Evolutionary conservation across 2,888 invertebrate species (phyloP).

Genomic region (Drosophila falleni): DNA sequence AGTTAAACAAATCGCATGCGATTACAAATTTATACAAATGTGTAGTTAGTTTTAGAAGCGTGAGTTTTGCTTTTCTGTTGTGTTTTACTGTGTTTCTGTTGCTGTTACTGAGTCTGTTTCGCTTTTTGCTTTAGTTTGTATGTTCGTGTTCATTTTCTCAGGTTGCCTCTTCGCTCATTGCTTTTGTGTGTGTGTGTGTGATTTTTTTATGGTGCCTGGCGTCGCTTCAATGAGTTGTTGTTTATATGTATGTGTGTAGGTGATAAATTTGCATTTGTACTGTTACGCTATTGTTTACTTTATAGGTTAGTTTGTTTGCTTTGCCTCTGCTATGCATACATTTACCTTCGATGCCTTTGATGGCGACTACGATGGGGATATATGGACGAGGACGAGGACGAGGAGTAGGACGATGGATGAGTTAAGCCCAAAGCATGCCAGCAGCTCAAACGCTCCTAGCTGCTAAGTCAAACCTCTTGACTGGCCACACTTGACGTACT

Average conservation of each 20-base stretch:
- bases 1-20: conserved; percentile 76
- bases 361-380: conserved; percentile 17
- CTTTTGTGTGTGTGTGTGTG: conserved; percentile 10
- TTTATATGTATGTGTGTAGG: conserved; percentile 41
- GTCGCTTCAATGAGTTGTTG: conserved; percentile 75
- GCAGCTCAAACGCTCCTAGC: conserved; percentile 31
- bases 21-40: conserved; percentile 69
- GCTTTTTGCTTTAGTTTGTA: conserved; percentile 17
- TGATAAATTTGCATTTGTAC: conserved; percentile 78
- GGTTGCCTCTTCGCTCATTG: conserved; percentile 29
- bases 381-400: conserved; percentile 2
- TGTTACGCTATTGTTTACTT: conserved; percentile 79
- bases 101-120: conserved; percentile 16
- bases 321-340: conserved; percentile 45
- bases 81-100: conserved; percentile 8
- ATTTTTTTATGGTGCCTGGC: conserved; percentile 53
- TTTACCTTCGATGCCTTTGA: conserved; percentile 77
- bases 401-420: conserved; percentile 25
- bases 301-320: conserved; percentile 75
- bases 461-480: conserved; percentile 42
- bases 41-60: conserved; percentile 36
- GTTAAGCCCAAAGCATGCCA: conserved; percentile 73
- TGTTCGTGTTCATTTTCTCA: conserved; percentile 34
- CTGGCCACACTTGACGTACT: conserved; percentile 56
- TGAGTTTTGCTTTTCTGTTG: conserved; percentile 34